Conservation (phyloP, 2,797 vertebrate genomes). For the Emydoidea blandingii region DNA sequence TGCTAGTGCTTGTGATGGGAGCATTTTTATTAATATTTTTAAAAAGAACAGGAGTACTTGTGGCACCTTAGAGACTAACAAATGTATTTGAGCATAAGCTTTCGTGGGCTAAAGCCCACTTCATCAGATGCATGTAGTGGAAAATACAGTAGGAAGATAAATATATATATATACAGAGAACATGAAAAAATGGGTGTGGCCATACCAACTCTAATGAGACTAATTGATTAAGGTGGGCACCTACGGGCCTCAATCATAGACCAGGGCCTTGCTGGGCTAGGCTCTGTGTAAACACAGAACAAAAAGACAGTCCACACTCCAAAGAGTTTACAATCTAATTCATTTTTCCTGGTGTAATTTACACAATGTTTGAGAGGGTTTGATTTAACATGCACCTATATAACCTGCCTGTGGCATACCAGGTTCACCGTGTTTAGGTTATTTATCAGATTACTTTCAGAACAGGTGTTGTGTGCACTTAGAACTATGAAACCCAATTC, state of each 20-base stretch:
- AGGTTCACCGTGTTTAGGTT: neutral
- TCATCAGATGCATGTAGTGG: too few relatives aligned
- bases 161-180: too few relatives aligned
- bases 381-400: neutral
- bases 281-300: neutral
- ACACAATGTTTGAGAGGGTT: neutral
- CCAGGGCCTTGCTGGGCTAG: neutral
- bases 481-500: neutral
- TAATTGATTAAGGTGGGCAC: too few relatives aligned
- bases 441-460: neutral
- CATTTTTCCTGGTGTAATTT: neutral
- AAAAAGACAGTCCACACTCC: constrained; percentile 30
- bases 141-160: too few relatives aligned
- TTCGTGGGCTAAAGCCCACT: too few relatives aligned
- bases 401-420: neutral
- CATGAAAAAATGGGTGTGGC: too few relatives aligned
- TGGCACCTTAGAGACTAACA: too few relatives aligned
- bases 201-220: too few relatives aligned
- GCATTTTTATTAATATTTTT: constrained; percentile 28
- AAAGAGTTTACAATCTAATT: constrained; percentile 2
- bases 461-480: neutral
- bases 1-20: constrained; percentile 33
- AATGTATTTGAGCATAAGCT: too few relatives aligned
- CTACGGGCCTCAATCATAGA: neutral
- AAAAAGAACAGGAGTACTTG: too few relatives aligned